Percentiles rank a stretch among this genome's conserved stretches.
Evolutionary conservation across 1,140 invertebrate genomes (phyloP).

Genomic region (Formica selysi): DNA sequence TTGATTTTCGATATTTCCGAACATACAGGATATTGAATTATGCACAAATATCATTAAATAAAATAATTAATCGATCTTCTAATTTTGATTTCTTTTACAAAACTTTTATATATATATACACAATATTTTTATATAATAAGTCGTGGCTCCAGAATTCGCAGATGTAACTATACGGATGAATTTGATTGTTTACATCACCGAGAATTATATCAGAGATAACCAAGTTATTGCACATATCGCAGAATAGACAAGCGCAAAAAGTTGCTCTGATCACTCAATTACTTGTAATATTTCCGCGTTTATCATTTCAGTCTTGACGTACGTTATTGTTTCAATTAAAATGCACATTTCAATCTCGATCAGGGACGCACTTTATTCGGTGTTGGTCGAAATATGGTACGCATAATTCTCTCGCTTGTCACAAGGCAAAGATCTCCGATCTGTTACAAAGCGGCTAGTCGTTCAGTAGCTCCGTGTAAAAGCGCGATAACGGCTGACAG

Average conservation of each 20-base stretch:
- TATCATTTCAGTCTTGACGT: not conserved
- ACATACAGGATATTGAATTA: not conserved
- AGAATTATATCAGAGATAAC: not conserved
- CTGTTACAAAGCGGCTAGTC: not conserved
- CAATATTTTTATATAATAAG: not conserved
- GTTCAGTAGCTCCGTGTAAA: not conserved
- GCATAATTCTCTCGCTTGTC: slow-evolving; percentile 10
- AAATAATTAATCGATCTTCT: not conserved
- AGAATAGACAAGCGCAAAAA: not conserved
- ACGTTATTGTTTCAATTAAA: not conserved
- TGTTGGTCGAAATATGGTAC: not conserved
- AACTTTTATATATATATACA: not conserved
- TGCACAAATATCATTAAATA: not conserved
- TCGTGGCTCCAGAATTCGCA: no score
- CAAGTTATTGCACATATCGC: not conserved
- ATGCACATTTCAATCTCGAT: not conserved
- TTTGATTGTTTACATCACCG: not conserved
- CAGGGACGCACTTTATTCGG: not conserved
- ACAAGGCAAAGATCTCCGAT: not conserved
- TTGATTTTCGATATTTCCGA: not conserved
- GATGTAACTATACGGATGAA: no score
- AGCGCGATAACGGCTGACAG: not conserved
- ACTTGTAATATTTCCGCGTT: no score
- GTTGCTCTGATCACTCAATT: not conserved
- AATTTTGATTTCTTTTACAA: not conserved